Evolutionary conservation across 2,888 invertebrate species (phyloP), one percentile per base, ranked within the genome.

Genomic region (Enoplolaimus lenunculus): DNA sequence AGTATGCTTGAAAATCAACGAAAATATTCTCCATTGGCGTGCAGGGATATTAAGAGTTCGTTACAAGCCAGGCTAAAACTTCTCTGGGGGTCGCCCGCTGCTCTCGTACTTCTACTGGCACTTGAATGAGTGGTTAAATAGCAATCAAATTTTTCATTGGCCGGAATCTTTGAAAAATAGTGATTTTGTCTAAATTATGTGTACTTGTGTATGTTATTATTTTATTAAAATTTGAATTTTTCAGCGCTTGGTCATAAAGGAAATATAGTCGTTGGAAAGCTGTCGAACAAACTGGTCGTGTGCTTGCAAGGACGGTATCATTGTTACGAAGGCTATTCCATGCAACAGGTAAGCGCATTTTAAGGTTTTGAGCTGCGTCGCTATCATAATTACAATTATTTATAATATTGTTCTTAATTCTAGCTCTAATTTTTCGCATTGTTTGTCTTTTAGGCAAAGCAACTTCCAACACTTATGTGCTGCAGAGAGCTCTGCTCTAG

Each of bases 271-370:
- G 92, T 97, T 79, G 97, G 98, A 0, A 85, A 85, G 67, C 83
- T 97, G 34, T 85, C 87, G 21, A 89, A 88, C 13, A 87, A 90
- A 1, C 87, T 88, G 0, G 89, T 93, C 0, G 89, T 97, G 77
- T 91, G 93, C 77, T 94, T 98, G 92, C 92, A 97, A 83, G 98
- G 97, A 26, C 85, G 97, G 70, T 93, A 95, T 83, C 97, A 98
- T 81, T 89, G 90, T 77, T 98, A 97, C 81, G 97, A 98, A 82
- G 97, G 97, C 60, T 93, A 95, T 81, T 89, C 92, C 0, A 84
- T 92, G 45, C 90, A 90, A 87, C 90, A 91, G 85, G 88, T 88
- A 80, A 62, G 28, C 29, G 16, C n/a, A 21, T 21, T 16, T n/a
- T 57, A 21, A n/a, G 16, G 16, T 21, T n/a, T n/a, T 57, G 16